Conservation (phyloP, 2,797 vertebrate genomes). For the Onychomys arenicola region DNA sequence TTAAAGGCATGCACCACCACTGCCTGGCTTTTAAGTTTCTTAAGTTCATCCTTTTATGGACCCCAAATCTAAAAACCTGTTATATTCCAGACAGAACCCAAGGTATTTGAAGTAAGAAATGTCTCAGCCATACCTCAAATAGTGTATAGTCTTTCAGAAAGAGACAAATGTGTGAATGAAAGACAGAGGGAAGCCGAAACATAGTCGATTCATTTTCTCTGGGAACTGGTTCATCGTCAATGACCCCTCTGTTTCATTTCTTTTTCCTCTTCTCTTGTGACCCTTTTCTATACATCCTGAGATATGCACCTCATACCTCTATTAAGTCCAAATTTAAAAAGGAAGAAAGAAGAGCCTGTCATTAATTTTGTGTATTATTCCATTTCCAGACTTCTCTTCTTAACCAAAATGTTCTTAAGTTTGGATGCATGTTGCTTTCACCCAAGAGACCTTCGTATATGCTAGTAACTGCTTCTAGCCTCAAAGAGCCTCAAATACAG, state of each 20-base stretch:
- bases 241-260: background rate
- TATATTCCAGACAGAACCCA: constrained; percentile 1
- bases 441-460: background rate
- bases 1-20: no score
- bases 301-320: background rate
- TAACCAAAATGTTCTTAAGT: constrained; percentile 24
- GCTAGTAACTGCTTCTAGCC: accelerated
- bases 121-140: background rate
- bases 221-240: background rate
- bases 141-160: constrained; percentile 34
- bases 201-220: constrained; percentile 10
- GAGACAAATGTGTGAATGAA: background rate
- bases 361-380: background rate
- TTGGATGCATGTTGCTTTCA: background rate
- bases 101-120: background rate
- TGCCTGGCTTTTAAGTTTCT: background rate
- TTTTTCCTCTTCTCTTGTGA: background rate
- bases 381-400: constrained; percentile 48
- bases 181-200: constrained; percentile 43
- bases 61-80: background rate
- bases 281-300: background rate
- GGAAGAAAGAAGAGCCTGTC: background rate
- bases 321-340: background rate
- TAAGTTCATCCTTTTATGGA: constrained; percentile 29
- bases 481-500: background rate